These are phyloP conservation scores for Hedychridium roseum DNA, from an alignment of 2,888 invertebrate species.

Conservation along the genomic window DNA sequence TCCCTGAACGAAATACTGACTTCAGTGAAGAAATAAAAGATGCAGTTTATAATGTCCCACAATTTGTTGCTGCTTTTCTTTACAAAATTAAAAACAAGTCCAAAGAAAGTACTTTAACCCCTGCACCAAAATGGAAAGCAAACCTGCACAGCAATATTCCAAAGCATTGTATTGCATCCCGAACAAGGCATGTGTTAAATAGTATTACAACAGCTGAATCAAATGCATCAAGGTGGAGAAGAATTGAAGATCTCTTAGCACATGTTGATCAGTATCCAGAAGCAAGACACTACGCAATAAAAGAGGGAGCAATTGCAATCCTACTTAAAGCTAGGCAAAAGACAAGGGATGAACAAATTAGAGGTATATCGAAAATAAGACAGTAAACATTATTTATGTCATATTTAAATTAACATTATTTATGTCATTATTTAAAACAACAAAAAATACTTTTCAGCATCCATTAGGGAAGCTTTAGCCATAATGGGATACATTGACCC, in stretches of 20 bases:
- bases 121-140: constrained; percentile 66
- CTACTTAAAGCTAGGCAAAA: constrained; percentile 68
- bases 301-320: constrained; percentile 76
- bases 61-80: constrained; percentile 62
- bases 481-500: constrained; percentile 77
- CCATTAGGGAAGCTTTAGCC: constrained; percentile 69
- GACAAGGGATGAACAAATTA: constrained; percentile 57
- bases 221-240: constrained; percentile 67
- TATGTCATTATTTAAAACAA: not conserved
- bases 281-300: constrained; percentile 76
- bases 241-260: constrained; percentile 75
- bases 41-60: constrained; percentile 55
- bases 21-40: constrained; percentile 26
- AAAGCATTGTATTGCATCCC: constrained; percentile 70
- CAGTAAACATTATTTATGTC: not conserved
- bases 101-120: constrained; percentile 42
- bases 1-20: constrained; percentile 8
- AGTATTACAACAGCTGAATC: constrained; percentile 70
- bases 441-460: constrained; percentile 49
- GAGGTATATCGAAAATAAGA: constrained; percentile 37
- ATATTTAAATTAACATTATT: not conserved
- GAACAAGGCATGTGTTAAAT: constrained; percentile 73
- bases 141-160: constrained; percentile 52
- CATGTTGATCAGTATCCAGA: constrained; percentile 81
- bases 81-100: constrained; percentile 55